Percentiles rank a stretch among this genome's conserved stretches.
These are phyloP conservation scores for Mus spretus DNA, from an alignment of 2,797 vertebrate genomes.

Conservation along the genomic window DNA sequence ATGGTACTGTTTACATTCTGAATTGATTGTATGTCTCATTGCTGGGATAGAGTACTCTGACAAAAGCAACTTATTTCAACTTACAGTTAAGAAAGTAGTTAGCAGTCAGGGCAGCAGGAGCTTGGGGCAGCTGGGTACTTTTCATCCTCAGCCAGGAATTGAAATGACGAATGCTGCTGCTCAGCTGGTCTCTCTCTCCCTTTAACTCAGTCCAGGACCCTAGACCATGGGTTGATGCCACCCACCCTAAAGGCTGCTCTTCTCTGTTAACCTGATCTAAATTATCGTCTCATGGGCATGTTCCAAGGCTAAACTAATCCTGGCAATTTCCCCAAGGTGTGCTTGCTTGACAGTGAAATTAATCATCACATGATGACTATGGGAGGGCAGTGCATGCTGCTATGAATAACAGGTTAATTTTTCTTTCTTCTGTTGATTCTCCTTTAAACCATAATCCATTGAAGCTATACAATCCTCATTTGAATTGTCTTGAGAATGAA, in stretches of 20 bases:
- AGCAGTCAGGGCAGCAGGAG: neutral
- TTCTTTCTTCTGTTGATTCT: neutral
- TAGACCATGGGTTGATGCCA: neutral
- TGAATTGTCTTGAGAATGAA: conserved; percentile 60
- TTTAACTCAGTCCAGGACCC: neutral
- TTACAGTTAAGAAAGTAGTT: neutral
- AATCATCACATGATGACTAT: neutral
- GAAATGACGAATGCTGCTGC: neutral
- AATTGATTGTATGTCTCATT: neutral
- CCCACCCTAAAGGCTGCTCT: neutral
- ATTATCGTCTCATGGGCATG: neutral
- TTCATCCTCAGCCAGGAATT: neutral
- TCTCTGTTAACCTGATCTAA: neutral
- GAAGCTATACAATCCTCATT: neutral
- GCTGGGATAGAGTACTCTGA: neutral
- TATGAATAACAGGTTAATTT: neutral
- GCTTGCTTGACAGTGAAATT: neutral
- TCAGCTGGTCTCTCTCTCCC: neutral
- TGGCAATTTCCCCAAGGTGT: neutral
- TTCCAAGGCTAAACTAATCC: neutral
- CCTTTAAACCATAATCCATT: conserved; percentile 15
- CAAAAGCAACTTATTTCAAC: neutral
- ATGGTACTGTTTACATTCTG: conserved; percentile 27
- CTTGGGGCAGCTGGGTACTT: neutral
- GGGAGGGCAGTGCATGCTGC: neutral